Evolutionary conservation across 2,113 vertebrate genomes (phyloP), one percentile per base, ranked within the genome.

Genomic region (Pelobates fuscus): DNA sequence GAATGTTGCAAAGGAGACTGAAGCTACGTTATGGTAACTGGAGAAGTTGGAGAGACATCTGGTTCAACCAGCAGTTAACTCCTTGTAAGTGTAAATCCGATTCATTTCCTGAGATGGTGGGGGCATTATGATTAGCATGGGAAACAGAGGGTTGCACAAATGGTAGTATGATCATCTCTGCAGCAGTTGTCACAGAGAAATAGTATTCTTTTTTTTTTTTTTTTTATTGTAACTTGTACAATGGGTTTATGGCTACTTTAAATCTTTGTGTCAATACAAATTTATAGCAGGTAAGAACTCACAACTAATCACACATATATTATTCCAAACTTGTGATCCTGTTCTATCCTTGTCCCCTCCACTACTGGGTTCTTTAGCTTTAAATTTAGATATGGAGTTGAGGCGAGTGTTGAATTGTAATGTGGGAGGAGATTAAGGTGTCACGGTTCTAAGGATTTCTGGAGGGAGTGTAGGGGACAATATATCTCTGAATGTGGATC

Each of bases 1-100:
- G 25, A 61, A 67, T 12, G 20, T 32, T 67, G 15, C 15, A 67
- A 24, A 44, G 37, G 43, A 41, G 21, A 44, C 8, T 18, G 5
- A 57, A 26, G 55, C 55, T 60, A 24, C 37, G 21, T 21, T 46
- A 29, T 76, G 55, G 73, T 76, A 76, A 76, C 64, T 24, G 37
- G 73, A 76, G 73, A 60, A 24, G 64, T 52, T 41, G 32, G 17
- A 20, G 55, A 61, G 27, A 37, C 73, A 76, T 76, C 73, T 76
- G 73, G 64, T 76, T 64, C 68, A 43, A 26, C 26, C 65, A 68
- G 55, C 57, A 60, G 57, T 66, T 76, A 76, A 60, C 64, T 76
- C 73, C 73, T 68, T 58, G 65, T 64, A 68, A 76, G 64, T 75
- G 72, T 75, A 75, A 75, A 76, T 68, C 73, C 32, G 41, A 32